These are phyloP conservation scores for Colostygia pectinataria DNA, from an alignment of 2,888 invertebrate genomes.

Conservation along the genomic window DNA sequence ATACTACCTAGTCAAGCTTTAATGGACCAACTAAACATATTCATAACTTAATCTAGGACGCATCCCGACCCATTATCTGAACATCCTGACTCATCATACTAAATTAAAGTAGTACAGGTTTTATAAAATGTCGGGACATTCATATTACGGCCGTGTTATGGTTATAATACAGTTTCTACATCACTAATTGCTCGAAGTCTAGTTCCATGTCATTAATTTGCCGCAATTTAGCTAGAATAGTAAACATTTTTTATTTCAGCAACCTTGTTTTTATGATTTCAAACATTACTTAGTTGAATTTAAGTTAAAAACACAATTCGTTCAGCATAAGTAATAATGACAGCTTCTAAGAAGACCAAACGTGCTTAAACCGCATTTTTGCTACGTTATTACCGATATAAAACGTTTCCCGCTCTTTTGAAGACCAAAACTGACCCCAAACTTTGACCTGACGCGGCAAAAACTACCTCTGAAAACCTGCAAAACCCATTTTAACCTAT, in stretches of 20 bases:
- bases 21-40: slow-evolving; percentile 7
- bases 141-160: too few relatives aligned
- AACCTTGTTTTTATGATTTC: too few relatives aligned
- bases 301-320: too few relatives aligned
- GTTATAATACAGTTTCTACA: too few relatives aligned
- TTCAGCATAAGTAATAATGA: too few relatives aligned
- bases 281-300: too few relatives aligned
- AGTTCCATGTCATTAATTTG: too few relatives aligned
- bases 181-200: too few relatives aligned
- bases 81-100: slow-evolving; percentile 28
- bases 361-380: neutral
- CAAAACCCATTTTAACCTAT: slow-evolving; percentile 21
- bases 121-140: neutral
- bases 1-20: slow-evolving; percentile 5
- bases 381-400: neutral
- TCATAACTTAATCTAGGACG: slow-evolving; percentile 15
- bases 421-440: slow-evolving; percentile 6
- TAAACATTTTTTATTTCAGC: too few relatives aligned
- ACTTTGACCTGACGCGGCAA: slow-evolving; percentile 14
- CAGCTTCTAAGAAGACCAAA: too few relatives aligned
- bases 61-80: slow-evolving; percentile 23
- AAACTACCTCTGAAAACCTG: slow-evolving; percentile 11
- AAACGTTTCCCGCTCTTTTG: neutral
- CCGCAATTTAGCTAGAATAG: too few relatives aligned
- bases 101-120: neutral